Conservation (phyloP, 2,113 vertebrate species). For the Notarius lentiginosus region DNA sequence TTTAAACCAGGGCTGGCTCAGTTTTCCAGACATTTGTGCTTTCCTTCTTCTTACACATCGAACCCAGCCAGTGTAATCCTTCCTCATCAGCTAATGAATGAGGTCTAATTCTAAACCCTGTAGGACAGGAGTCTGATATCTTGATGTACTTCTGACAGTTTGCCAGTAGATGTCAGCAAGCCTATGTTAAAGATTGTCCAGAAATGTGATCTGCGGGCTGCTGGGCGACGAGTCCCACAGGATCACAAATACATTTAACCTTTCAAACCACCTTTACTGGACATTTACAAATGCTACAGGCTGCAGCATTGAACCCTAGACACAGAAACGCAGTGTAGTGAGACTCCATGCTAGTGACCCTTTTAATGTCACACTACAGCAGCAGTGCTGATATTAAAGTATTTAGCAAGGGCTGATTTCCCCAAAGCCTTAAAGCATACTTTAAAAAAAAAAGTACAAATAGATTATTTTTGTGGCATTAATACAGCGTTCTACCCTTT, state of each 20-base stretch:
- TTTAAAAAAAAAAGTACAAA: background rate
- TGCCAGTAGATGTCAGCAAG: slow-evolving; percentile 8
- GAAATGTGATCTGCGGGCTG: background rate
- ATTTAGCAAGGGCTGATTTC: background rate
- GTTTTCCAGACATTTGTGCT: background rate
- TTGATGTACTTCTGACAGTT: background rate
- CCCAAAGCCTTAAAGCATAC: background rate
- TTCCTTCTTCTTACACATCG: background rate
- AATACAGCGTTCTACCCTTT: background rate
- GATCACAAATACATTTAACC: background rate
- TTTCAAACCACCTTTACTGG: too few relatives aligned
- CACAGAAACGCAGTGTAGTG: background rate
- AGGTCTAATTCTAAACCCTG: background rate
- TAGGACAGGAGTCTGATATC: background rate
- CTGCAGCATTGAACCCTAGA: background rate
- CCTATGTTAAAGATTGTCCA: background rate
- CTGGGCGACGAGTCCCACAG: background rate
- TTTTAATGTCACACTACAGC: background rate
- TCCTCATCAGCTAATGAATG: background rate
- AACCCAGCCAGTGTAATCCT: background rate
- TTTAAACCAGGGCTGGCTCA: background rate
- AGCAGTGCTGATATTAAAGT: background rate
- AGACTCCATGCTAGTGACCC: background rate
- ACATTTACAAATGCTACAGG: background rate
- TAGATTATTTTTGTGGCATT: background rate